Base-by-base conservation (phyloP, 1,140 invertebrate species). In the Neoseiulus cucumeris region DNA sequence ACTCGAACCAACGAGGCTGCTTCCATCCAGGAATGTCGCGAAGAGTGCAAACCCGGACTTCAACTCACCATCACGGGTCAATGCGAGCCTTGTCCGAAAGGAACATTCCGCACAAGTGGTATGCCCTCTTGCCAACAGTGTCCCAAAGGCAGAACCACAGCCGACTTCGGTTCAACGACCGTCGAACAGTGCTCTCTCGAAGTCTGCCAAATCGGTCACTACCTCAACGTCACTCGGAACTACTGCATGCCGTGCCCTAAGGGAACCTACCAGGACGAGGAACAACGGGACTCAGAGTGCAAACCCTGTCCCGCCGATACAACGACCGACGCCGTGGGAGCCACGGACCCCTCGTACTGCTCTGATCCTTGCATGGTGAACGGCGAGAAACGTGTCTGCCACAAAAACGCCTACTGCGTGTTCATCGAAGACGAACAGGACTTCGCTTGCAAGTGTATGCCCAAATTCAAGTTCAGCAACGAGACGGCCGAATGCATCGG, bases 371-470 rank as follows among this genome's bases (percentile, higher is more conserved):
- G 91, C 72, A 85, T 91, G 72, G 87, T 85, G 72, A 85, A 84
- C 69, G 86, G 85, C 30, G 82, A 86, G 1, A 82, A 87, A 70
- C 85, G 86, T 80, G 83, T 89, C 65, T 95, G 91, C 72, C 87
- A 91, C 72, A 75, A 80, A 0, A 91, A 93, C 74, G 89, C 90
- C 0, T 86, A 90, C 72, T 93, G 92, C 74, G 79, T 93, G 0
- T 80, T 92, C 55, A 84, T 89, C 0, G 87, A 91, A 72, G 89
- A 86, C 0, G 85, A 83, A 68, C 86, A 74, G n/a, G 68, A 89
- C 69, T 93, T 90, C 77, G 85, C 85, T 70, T 96, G 92, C 71
- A 85, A 91, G 73, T 96, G 92, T 75, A 94, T 92, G 72, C 85
- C 87, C 1, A 91, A 91, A 1, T 96, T 89, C 77, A 91, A 91